Base-by-base conservation (phyloP, 2,797 vertebrate genomes). In the Squalus acanthias region DNA sequence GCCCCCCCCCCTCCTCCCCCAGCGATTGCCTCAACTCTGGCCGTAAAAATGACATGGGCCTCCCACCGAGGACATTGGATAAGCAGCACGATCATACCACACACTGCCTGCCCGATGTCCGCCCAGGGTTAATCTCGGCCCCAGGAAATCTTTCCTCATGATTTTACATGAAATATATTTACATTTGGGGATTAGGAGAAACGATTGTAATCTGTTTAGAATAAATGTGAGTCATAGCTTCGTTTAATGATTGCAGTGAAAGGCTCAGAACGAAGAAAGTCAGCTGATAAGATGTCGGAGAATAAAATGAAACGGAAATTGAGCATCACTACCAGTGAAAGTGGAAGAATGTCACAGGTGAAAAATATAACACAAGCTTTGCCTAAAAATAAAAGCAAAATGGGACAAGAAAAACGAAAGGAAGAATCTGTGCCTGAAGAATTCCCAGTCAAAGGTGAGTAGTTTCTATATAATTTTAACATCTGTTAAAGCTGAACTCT, bases 261-360 rank as follows among this genome's bases (percentile, higher is more conserved):
- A n/a, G 50, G 46, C 60, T n/a, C 94, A 29, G 70, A 95, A 57
- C 94, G 94, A 74, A 72, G 70, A 95, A 95, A 95, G 33, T 95
- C 70, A 57, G 12, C 24, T 29, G 70, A 95, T 57, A 95, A 95
- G 50, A 76, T 20, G 29, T 8, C 26, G 20, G 94, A 57, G 70
- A 60, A 76, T 72, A 95, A 95, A 76, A 76, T n/a, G 50, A 74
- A 92, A 33, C 57, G 29, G 29, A 76, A 53, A 76, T 57, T 39
- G 24, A 76, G 29, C 13, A 20, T 76, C 5, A 53, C 70, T n/a
- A 26, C 50, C 20, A 53, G 13, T 33, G 94, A 95, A 53, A 95
- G 12, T 33, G 94, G 70, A 95, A 74, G 70, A 57, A n/a, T 29
- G 17, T 74, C 70, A 15, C 94, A 95, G 69, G 1, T 8, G 50